Evolutionary conservation across 1,140 invertebrate genomes (phyloP), one percentile per base, ranked within the genome.

Genomic region (Trichogramma pretiosum): DNA sequence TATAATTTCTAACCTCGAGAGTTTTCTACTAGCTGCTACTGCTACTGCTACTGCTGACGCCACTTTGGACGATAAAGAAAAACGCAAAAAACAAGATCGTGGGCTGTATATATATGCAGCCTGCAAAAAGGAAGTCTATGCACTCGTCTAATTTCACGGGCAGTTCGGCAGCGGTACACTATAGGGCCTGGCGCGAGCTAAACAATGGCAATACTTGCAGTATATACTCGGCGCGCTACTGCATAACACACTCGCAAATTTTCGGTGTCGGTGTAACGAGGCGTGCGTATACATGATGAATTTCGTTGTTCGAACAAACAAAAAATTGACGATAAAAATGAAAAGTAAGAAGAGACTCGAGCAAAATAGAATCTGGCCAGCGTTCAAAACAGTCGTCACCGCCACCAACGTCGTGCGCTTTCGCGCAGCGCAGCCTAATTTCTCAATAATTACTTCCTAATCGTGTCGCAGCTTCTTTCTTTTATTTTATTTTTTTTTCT

Each of bases 351-450:
- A 47, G 30, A 40, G 28, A 30, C 34, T 13, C 22, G 35, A 33
- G 37, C 37, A 50, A 42, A 50, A 50, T 50, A 50, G 48, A 50
- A 45, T 50, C 30, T 50, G 48, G 48, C 48, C 14, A 2, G 5
- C 7, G n/a, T 16, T 50, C 48, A 50, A 50, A 28, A 44, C 14
- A 5, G 11, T 14, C 1, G 21, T 14, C 7, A 3, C 14, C 8
- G 7, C 7, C n/a, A 13, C 13, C 7, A 4, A 30, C 19, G 32
- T 3, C 3, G 17, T 7, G 11, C 17, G n/a, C 35, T 14, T 14
- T 21, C 37, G 42, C 35, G 33, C 32, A 40, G 39, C n/a, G 34
- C 38, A 50, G 18, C 48, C 42, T 19, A 33, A 40, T 50, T 50
- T 32, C 21, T 50, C 48, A n/a, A n/a, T 35, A 50, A 50, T 50